Base-by-base conservation (phyloP, 1,140 invertebrate species). In the Yoshiicerus persimilis region DNA sequence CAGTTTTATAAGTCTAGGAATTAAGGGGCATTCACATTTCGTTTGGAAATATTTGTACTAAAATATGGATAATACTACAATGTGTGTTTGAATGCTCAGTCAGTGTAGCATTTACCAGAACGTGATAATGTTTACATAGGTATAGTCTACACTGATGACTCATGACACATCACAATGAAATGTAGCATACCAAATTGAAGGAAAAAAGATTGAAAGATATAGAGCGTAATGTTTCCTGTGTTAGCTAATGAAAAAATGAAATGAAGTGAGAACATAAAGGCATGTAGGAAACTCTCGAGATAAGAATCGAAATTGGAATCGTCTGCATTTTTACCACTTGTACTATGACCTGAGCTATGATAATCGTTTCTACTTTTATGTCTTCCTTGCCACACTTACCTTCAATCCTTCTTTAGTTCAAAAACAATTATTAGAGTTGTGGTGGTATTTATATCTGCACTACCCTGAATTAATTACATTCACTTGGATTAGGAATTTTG, bases 221-320 rank as follows among this genome's bases (percentile, higher is more conserved):
- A 47, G 13, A 47, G 13, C 47, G 20, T 41, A 41, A 41, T 41
- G 39, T 56, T 56, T n/a, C 8, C 1, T 56, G 47, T n/a, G 47
- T 56, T 5, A 56, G 47, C 47, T 6, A 56, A 56, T 80, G 75
- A n/a, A 80, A 34, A 16, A 23, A 80, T 80, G 32, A 80, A 38
- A 34, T 80, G 32, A 80, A 80, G 75, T 80, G 75, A 34, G 32
- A 32, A 80, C 30, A 32, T 23, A 5, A 80, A 80, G 75, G 75
- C 75, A 80, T 80, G 75, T 38, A n/a, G 20, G 20, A 80, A 38
- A 38, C 75, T 80, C 23, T n/a, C 20, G 20, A 80, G 75, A 80
- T 80, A 80, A 80, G 34, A 80, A 80, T 80, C 75, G 20, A 80
- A 80, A 80, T 80, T 80, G 23, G 75, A 80, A 80, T 80, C 75